Evolutionary conservation across 2,888 invertebrate genomes (phyloP), one percentile per base, ranked within the genome.

Genomic region (Anorthoa munda): DNA sequence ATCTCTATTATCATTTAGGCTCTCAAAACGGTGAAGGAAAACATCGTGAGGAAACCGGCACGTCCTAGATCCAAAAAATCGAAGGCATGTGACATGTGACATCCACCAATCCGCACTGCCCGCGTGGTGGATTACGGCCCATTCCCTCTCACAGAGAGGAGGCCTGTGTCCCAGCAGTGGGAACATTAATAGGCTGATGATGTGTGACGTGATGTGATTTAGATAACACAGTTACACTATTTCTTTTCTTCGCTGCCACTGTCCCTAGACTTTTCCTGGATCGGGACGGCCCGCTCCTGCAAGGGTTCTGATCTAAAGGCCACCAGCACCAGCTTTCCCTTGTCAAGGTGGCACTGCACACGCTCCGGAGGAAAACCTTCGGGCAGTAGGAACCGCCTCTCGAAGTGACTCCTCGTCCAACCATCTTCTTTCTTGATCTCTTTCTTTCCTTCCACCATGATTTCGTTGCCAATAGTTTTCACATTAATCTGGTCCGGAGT

Each of bases 391-490:
- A 98, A 98, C 76, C 98, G 97, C 64, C 98, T 96, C 77, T 98
- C 97, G 86, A 98, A 98, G 82, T 98, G 98, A 72, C 98, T 97
- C 56, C 97, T 97, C 39, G 98, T 97, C 91, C 97, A 97, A 0
- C 98, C 98, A 85, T 97, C 97, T 83, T 98, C 98, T 60, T 97
- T 97, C 84, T 97, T 97, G 80, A 98, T 97, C 87, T 98, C 98
- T 89, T 98, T 98, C 90, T 97, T 98, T 0, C 98, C 98, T 91
- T 98, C 98, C n/a, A 98, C 96, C 66, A 97, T 97, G 39, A 98
- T 97, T 70, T 96, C 97, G 81, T 97, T 97, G 12, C 98, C 98
- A 0, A 97, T 96, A 0, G 98, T 98, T 92, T 98, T 98, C 26
- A 98, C 98, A 13, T 97, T 96, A 53, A 98, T 97, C 92, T 98